phyloP scores from a whole-genome alignment of 64 coral and sea anemone species.

The Catalaphyllia jardinei region DNA sequence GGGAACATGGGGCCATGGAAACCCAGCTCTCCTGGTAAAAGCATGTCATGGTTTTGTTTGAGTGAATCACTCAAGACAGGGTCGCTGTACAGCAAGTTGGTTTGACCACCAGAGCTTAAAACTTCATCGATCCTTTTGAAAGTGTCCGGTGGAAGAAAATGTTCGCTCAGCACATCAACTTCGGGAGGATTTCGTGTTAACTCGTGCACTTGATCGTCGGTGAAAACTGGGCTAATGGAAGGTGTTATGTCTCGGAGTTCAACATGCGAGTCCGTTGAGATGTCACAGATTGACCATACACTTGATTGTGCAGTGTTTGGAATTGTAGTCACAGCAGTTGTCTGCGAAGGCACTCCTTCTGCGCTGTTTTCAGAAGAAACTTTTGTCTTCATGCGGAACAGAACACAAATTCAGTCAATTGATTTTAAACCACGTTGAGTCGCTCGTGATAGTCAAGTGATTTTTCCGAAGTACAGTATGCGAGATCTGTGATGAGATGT shows the following conservation, averaged over 20 bases:
- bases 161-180: constrained; percentile 73
- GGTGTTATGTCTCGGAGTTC: constrained; percentile 92
- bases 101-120: constrained; percentile 67
- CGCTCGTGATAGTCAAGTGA: not conserved
- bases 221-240: constrained; percentile 94
- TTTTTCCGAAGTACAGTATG: not conserved
- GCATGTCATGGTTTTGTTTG: constrained; percentile 65
- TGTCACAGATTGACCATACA: constrained; percentile 58
- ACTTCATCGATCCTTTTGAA: constrained; percentile 88
- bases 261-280: constrained; percentile 56
- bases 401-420: not conserved
- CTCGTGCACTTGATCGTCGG: constrained; percentile 93
- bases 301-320: constrained; percentile 35
- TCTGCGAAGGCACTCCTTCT: constrained; percentile 33
- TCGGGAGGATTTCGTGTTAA: constrained; percentile 70
- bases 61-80: constrained; percentile 41
- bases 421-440: not conserved
- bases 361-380: constrained; percentile 21
- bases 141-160: constrained; percentile 75
- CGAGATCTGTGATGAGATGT: not conserved
- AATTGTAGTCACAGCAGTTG: constrained; percentile 27
- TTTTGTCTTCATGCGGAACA: constrained; percentile 48
- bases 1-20: constrained; percentile 38
- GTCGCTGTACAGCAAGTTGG: constrained; percentile 67
- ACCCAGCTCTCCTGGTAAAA: constrained; percentile 51